Conservation (phyloP, 2,797 vertebrate species). For the Phalanger gymnotis region DNA sequence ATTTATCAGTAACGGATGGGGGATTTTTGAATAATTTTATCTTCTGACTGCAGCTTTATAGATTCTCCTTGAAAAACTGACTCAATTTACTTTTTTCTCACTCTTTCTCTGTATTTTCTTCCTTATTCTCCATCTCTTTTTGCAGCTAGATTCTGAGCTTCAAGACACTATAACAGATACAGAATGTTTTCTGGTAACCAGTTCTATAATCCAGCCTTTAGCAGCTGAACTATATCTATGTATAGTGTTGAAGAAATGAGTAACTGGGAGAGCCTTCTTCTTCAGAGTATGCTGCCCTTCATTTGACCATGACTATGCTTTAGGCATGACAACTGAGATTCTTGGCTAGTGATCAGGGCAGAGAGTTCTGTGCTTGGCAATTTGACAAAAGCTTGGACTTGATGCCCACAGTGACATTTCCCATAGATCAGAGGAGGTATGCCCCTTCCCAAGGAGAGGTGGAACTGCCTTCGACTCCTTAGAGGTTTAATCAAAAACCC, state of each 20-base stretch:
- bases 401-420: constrained; percentile 4
- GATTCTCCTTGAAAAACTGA: constrained; percentile 68
- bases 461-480: background rate
- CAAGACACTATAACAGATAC: background rate
- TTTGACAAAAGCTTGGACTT: background rate
- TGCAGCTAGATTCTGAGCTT: background rate
- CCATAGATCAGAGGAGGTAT: background rate
- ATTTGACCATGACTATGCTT: background rate
- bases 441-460: background rate
- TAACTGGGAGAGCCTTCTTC: background rate
- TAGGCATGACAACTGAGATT: background rate
- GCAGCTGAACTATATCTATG: background rate
- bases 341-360: background rate
- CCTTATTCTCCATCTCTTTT: background rate
- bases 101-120: background rate
- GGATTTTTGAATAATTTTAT: constrained; percentile 79
- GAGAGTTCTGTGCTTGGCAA: background rate
- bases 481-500: background rate
- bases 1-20: constrained; percentile 77
- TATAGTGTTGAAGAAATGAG: background rate
- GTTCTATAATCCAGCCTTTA: background rate
- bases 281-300: background rate
- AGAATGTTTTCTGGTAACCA: background rate
- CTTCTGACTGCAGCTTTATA: constrained; percentile 65
- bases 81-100: constrained; percentile 8